phyloP scores from a whole-genome alignment of 2,888 invertebrate genomes.

The Drosophila subquinaria region DNA sequence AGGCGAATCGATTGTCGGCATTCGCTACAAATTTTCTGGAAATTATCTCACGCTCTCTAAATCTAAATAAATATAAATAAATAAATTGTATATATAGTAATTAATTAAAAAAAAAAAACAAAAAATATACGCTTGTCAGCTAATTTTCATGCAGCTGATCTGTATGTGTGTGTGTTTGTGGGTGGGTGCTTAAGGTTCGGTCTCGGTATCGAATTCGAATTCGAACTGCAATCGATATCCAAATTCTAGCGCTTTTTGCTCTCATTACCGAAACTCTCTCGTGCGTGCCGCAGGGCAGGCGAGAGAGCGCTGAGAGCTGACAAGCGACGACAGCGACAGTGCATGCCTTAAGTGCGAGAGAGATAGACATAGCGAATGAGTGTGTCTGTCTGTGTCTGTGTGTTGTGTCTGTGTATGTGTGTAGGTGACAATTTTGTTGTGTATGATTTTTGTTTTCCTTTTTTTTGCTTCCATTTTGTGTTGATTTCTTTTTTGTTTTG shows the following conservation, averaged over 20 bases:
- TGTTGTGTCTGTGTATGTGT: constrained; percentile 18
- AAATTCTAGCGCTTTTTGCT: constrained; percentile 43
- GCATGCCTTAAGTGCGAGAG: constrained; percentile 62
- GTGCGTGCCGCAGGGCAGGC: constrained; percentile 16
- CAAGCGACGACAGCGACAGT: constrained; percentile 34
- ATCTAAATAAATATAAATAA: constrained; percentile 82
- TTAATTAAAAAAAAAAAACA: constrained; percentile 74
- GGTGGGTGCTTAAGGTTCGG: constrained; percentile 14
- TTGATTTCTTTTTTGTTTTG: constrained; percentile 21
- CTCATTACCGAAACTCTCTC: constrained; percentile 48
- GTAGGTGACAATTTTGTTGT: constrained; percentile 71
- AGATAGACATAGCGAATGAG: constrained; percentile 64
- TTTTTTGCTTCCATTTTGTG: constrained; percentile 31
- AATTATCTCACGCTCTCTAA: constrained; percentile 73
- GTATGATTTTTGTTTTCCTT: constrained; percentile 68
- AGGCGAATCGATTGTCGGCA: constrained; percentile 30
- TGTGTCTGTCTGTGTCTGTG: constrained; percentile 29
- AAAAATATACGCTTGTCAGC: constrained; percentile 79
- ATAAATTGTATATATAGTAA: constrained; percentile 80
- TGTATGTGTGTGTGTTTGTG: constrained; percentile 22
- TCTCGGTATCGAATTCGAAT: constrained; percentile 10
- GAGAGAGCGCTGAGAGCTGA: constrained; percentile 57
- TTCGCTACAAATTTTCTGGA: constrained; percentile 39
- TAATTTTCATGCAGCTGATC: constrained; percentile 43
- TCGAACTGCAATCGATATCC: constrained; percentile 11